phyloP scores from a whole-genome alignment of 2,888 invertebrate genomes.

The Pandemis cinnamomeana region DNA sequence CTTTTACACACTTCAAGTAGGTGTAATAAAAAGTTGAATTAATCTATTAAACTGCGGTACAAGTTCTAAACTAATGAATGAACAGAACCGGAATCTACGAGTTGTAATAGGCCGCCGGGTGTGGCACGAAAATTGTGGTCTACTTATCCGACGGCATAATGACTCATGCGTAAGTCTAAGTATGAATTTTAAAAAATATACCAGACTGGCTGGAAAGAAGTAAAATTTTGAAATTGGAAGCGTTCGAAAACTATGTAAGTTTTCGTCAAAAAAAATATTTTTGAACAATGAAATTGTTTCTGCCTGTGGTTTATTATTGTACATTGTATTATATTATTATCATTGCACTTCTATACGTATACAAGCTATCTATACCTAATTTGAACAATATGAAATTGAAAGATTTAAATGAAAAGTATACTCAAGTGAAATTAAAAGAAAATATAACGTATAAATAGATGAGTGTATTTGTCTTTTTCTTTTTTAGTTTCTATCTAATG shows the following conservation, averaged over 20 bases:
- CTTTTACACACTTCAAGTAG: conserved; percentile 36
- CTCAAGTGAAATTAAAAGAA: no score
- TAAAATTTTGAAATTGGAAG: conserved; percentile 8
- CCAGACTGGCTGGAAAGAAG: conserved; percentile 17
- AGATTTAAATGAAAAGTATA: background rate
- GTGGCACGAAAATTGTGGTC: conserved; percentile 42
- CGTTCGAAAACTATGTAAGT: background rate
- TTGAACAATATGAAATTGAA: no score
- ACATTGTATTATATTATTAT: no score
- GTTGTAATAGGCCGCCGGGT: conserved; percentile 31
- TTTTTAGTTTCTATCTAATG: background rate
- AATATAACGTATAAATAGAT: no score
- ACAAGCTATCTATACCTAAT: no score
- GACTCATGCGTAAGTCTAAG: conserved; percentile 33
- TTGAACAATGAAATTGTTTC: no score
- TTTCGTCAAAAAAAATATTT: no score
- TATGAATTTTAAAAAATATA: conserved; percentile 30
- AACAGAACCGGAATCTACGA: conserved; percentile 33
- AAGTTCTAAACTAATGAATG: conserved; percentile 37
- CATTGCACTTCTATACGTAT: no score
- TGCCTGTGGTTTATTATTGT: no score
- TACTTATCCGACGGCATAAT: conserved; percentile 39
- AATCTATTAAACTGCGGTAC: conserved; percentile 32
- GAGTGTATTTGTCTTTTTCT: no score
- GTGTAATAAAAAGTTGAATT: conserved; percentile 39